Conservation (phyloP, 2,888 invertebrate species). For the Netelia melanura region DNA sequence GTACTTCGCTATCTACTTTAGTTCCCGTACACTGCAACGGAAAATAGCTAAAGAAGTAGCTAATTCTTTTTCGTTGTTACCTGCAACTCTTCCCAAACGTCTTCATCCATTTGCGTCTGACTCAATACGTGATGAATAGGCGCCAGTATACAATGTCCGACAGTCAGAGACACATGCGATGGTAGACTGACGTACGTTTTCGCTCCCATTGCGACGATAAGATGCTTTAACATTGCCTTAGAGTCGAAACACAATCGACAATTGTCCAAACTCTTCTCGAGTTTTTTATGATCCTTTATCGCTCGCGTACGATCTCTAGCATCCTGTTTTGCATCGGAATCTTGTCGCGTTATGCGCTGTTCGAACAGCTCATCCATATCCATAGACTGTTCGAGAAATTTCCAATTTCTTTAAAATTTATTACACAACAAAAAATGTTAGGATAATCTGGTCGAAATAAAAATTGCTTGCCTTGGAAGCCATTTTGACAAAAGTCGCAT, state of each 20-base stretch:
- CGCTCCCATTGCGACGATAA: conserved; percentile 92
- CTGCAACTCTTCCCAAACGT: conserved; percentile 95
- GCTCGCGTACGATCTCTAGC: conserved; percentile 88
- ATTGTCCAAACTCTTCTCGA: conserved; percentile 90
- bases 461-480: conserved; percentile 86
- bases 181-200: conserved; percentile 95
- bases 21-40: too few relatives aligned
- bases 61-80: conserved; percentile 82
- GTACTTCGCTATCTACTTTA: too few relatives aligned
- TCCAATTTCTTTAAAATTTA: neutral
- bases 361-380: conserved; percentile 95
- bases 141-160: conserved; percentile 94
- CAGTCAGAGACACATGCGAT: conserved; percentile 91
- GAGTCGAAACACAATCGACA: conserved; percentile 95
- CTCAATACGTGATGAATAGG: conserved; percentile 93
- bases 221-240: conserved; percentile 92
- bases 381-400: conserved; percentile 73
- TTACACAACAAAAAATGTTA: conserved; percentile 13
- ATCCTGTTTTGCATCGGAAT: conserved; percentile 87
- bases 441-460: neutral
- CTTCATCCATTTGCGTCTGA: conserved; percentile 95
- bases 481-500: conserved; percentile 92
- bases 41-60: too few relatives aligned
- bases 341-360: conserved; percentile 90
- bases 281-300: conserved; percentile 90